Evolutionary conservation across 1,140 invertebrate genomes (phyloP).

Genomic region (Asbolus verrucosus): DNA sequence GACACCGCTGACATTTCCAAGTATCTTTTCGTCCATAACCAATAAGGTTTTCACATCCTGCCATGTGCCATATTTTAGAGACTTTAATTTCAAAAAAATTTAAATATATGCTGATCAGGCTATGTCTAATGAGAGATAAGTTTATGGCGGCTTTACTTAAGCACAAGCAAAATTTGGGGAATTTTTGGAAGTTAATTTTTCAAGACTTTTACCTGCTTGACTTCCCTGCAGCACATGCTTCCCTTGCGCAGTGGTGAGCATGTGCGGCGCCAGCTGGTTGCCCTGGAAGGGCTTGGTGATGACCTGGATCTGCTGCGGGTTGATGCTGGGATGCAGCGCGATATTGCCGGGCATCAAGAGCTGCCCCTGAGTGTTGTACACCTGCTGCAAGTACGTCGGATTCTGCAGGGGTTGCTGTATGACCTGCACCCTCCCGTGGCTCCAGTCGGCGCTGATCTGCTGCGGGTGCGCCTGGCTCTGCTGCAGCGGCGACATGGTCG

Average conservation of each 20-base stretch:
- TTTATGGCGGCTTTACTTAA: too few relatives aligned
- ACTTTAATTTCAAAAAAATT: too few relatives aligned
- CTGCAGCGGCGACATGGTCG: constrained; percentile 66
- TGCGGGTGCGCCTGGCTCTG: constrained; percentile 64
- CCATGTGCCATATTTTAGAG: too few relatives aligned
- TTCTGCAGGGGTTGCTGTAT: constrained; percentile 86
- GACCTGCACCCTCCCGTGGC: constrained; percentile 71
- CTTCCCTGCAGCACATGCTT: constrained; percentile 75
- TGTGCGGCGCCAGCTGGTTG: constrained; percentile 80
- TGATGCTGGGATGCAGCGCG: constrained; percentile 79
- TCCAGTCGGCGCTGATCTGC: constrained; percentile 63
- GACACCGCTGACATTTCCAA: too few relatives aligned
- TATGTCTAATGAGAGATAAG: too few relatives aligned
- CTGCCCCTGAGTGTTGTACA: constrained; percentile 83
- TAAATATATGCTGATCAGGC: too few relatives aligned
- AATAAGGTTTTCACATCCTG: too few relatives aligned
- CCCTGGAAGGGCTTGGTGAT: constrained; percentile 87
- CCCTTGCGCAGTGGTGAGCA: constrained; percentile 79
- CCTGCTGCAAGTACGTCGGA: constrained; percentile 81
- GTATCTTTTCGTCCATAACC: too few relatives aligned
- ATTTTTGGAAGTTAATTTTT: background rate
- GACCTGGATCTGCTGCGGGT: constrained; percentile 84
- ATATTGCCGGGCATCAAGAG: constrained; percentile 80
- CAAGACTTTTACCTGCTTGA: constrained; percentile 67
- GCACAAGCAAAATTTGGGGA: too few relatives aligned